Evolutionary conservation across 2,797 vertebrate species (phyloP).

Genomic region (Clarias fuscus): DNA sequence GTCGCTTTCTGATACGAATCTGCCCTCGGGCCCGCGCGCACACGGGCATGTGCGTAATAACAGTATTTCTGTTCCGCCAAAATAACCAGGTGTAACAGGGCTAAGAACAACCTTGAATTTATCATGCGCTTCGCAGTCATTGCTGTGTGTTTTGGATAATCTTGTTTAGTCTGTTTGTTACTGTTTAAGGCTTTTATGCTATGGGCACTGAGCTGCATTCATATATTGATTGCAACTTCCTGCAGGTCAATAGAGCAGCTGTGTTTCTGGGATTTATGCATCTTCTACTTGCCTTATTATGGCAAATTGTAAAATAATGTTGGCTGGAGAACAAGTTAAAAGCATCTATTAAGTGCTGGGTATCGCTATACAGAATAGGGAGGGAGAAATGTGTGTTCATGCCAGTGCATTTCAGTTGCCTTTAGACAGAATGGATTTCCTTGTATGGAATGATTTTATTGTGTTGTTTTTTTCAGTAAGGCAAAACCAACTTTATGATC

Average conservation of each 20-base stretch:
- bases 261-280: constrained; percentile 20
- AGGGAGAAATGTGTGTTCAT: not conserved
- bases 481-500: not conserved
- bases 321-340: constrained; percentile 9
- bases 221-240: constrained; percentile 25
- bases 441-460: not conserved
- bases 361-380: not conserved
- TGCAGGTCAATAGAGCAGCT: constrained; percentile 35
- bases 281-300: constrained; percentile 1
- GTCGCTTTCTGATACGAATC: constrained; percentile 28
- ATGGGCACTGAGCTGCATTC: not conserved
- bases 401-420: not conserved
- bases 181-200: constrained; percentile 21
- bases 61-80: not conserved
- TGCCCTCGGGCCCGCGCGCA: not conserved
- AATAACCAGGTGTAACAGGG: not conserved
- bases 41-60: constrained; percentile 1
- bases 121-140: not conserved
- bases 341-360: constrained; percentile 6
- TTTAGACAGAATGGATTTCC: not conserved
- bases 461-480: not conserved
- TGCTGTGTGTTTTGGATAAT: constrained; percentile 3
- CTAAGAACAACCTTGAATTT: constrained; percentile 1
- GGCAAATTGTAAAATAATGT: not conserved
- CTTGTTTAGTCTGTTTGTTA: constrained; percentile 16